Percentiles rank a stretch among this genome's conserved stretches.
phyloP scores from a whole-genome alignment of 2,113 vertebrate genomes.

The Antechinus stuartii region DNA sequence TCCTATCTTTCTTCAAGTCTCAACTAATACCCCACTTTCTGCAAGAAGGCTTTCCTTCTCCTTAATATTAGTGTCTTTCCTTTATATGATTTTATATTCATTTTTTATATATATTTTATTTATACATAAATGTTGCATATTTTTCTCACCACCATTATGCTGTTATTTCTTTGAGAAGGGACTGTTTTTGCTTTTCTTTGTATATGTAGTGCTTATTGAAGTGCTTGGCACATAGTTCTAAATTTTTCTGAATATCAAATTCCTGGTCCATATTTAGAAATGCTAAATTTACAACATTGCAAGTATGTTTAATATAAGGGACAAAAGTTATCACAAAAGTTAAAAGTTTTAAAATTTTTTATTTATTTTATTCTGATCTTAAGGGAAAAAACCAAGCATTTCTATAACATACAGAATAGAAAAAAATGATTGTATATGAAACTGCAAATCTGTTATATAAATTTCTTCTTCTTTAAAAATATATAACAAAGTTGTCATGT shows the following conservation, averaged over 20 bases:
- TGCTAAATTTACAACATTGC: neutral
- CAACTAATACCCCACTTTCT: neutral
- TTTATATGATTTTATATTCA: neutral
- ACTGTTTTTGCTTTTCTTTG: too few species aligned
- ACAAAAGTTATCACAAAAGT: neutral
- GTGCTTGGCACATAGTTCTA: neutral
- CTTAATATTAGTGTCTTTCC: neutral
- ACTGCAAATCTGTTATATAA: neutral
- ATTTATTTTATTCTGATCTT: neutral
- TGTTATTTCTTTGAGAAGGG: neutral
- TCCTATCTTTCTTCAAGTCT: neutral
- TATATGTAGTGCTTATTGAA: neutral
- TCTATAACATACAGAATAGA: neutral
- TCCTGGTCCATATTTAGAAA: neutral
- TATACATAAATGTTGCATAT: neutral
- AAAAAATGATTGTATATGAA: neutral
- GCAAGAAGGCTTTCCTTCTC: neutral
- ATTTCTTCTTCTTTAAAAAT: neutral
- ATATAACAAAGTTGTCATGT: neutral
- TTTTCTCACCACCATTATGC: too few species aligned
- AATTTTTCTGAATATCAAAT: neutral
- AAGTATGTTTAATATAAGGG: slow-evolving; percentile 24
- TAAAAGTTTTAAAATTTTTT: too few species aligned
- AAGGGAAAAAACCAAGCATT: neutral
- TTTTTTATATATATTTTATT: neutral